phyloP scores from a whole-genome alignment of 2,113 vertebrate species.

The Neotoma lepida region DNA sequence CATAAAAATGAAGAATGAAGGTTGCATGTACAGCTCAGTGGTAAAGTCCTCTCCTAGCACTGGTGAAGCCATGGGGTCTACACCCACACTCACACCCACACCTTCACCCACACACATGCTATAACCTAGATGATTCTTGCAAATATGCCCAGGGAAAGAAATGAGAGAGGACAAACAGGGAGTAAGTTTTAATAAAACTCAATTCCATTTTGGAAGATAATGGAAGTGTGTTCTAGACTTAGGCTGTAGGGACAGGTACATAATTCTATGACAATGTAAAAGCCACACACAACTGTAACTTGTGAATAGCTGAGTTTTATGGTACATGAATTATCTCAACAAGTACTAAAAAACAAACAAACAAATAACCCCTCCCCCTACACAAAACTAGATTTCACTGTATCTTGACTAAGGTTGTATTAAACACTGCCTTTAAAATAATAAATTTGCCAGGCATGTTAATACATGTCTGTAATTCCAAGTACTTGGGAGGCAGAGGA shows the following conservation, averaged over 20 bases:
- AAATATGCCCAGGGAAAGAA: background rate
- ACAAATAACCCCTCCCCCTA: background rate
- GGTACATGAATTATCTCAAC: background rate
- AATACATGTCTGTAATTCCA: background rate
- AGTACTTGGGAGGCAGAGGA: background rate
- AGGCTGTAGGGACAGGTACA: background rate
- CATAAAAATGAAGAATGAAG: background rate
- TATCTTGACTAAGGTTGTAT: background rate
- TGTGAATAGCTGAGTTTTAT: conserved; percentile 6
- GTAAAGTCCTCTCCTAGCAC: background rate
- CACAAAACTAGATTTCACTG: background rate
- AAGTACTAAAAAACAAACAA: background rate
- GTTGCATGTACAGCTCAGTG: background rate
- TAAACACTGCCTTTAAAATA: background rate
- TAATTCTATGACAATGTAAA: conserved; percentile 14
- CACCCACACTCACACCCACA: background rate
- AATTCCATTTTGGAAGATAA: background rate
- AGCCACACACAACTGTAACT: background rate
- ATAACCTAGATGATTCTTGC: background rate
- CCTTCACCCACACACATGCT: background rate
- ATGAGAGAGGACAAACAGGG: background rate
- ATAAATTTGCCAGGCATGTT: background rate
- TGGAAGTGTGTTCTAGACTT: background rate
- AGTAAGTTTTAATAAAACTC: background rate
- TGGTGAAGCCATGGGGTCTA: background rate